A percentile compares a stretch with the other conserved stretches of the same genome.
Conservation (phyloP, 2,797 vertebrate species). For the Sebastes aleutianus region DNA sequence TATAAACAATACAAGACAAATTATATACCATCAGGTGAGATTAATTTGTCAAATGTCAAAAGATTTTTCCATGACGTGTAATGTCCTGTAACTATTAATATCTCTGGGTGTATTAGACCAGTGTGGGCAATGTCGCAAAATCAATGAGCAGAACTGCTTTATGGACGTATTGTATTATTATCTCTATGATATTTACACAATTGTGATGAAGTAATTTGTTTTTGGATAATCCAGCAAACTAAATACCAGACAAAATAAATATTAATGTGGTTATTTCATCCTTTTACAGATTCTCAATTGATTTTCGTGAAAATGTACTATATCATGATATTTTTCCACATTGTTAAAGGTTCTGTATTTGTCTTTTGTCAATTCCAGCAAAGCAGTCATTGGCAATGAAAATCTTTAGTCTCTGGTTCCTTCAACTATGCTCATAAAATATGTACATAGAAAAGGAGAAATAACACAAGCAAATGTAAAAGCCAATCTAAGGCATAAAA, state of each 20-base stretch:
- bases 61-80: background rate
- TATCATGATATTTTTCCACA: background rate
- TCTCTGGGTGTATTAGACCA: background rate
- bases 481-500: no score
- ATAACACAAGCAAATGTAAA: no score
- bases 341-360: background rate
- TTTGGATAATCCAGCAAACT: background rate
- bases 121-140: background rate
- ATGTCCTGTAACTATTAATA: background rate
- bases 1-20: background rate
- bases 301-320: background rate
- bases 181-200: background rate
- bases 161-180: background rate
- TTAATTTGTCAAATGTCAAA: background rate
- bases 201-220: background rate
- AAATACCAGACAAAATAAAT: background rate
- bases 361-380: no score
- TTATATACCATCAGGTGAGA: background rate
- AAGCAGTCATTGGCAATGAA: no score
- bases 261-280: background rate
- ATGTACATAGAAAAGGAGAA: no score
- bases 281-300: background rate
- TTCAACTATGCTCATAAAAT: no score
- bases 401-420: no score
- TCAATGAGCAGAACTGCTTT: background rate